These are phyloP conservation scores for Brachyhypopomus occidentalis DNA, from an alignment of 2,113 vertebrate genomes.

Conservation along the genomic window DNA sequence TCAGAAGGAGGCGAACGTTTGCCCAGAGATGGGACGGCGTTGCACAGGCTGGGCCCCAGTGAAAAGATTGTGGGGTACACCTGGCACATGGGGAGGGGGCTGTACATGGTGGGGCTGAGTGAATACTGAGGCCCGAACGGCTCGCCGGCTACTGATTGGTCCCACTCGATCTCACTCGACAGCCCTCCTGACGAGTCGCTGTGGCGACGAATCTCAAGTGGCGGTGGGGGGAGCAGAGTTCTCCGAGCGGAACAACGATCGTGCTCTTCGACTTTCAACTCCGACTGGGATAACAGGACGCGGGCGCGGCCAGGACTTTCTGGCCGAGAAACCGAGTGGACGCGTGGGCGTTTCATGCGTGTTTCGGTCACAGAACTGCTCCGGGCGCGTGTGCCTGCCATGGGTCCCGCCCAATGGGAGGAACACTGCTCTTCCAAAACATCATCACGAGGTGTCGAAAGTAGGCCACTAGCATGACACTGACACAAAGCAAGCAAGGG, in stretches of 20 bases:
- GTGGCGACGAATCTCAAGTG: constrained; percentile 58
- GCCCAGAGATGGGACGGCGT: constrained; percentile 42
- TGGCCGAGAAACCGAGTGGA: constrained; percentile 43
- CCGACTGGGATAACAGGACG: neutral
- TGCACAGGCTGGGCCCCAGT: constrained; percentile 10
- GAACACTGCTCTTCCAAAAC: constrained; percentile 42
- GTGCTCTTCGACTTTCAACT: constrained; percentile 1
- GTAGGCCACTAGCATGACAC: neutral
- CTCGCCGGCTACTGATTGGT: constrained; percentile 22
- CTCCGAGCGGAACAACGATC: constrained; percentile 24
- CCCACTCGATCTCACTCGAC: constrained; percentile 13
- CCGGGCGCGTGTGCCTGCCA: constrained; percentile 55
- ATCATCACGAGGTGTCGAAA: constrained; percentile 18
- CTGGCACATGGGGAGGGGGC: constrained; percentile 52
- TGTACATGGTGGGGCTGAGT: constrained; percentile 53
- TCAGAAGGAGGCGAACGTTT: constrained; percentile 41
- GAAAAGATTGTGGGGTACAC: constrained; percentile 52
- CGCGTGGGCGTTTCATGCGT: constrained; percentile 47
- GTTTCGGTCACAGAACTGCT: constrained; percentile 61
- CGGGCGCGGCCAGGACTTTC: neutral
- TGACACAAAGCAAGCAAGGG: constrained; percentile 24
- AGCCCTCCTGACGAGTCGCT: constrained; percentile 58
- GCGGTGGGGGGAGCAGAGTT: constrained; percentile 33
- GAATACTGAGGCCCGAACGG: constrained; percentile 39
- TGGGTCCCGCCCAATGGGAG: constrained; percentile 22